Base-by-base conservation (phyloP, 2,888 invertebrate species). In the Leptopilina syphax region DNA sequence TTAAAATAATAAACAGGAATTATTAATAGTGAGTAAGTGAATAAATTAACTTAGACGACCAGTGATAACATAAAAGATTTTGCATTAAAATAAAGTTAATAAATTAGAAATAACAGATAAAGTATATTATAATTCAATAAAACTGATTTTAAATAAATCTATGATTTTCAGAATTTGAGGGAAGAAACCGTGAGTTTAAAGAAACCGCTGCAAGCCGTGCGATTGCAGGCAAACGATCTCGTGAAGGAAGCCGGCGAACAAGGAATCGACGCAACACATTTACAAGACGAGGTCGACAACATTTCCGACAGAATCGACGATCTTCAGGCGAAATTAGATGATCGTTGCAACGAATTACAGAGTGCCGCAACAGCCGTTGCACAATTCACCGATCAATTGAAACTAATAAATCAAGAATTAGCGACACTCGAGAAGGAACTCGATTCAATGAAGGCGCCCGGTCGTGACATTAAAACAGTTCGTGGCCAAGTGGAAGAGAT, bases 341-440 rank as follows among this genome's bases (percentile, higher is more conserved):
- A 97, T 85, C 95, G 97, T 5, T 95, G 96, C 86, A 95, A 95
- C 76, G 95, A 96, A 84, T 92, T 98, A 77, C 97, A 97, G 84
- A 96, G 96, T 0, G 97, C 97, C 0, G 96, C 97, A 0, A 96
- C 96, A 0, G 97, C 97, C 0, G 95, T 97, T 76, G 95, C 96
- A 0, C 96, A 96, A 87, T 98, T 98, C 93, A 97, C 97, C 92
- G 97, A 97, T 83, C 96, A 96, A 92, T 95, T 97, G 13, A 98
- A 97, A 92, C 93, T 92, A 65, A 93, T 98, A 1, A 95, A 95
- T 27, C 94, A 95, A 83, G 96, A 98, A 89, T 92, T 98, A 3
- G 94, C 95, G 0, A 95, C 95, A 78, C 92, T 98, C 77, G 98
- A 98, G 89, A 95, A 95, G 79, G 97, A 98, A 85, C 92, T 98